Evolutionary conservation across 1,140 invertebrate species (phyloP), one percentile per base, ranked within the genome.

Genomic region (Meloidogyne hapla): DNA sequence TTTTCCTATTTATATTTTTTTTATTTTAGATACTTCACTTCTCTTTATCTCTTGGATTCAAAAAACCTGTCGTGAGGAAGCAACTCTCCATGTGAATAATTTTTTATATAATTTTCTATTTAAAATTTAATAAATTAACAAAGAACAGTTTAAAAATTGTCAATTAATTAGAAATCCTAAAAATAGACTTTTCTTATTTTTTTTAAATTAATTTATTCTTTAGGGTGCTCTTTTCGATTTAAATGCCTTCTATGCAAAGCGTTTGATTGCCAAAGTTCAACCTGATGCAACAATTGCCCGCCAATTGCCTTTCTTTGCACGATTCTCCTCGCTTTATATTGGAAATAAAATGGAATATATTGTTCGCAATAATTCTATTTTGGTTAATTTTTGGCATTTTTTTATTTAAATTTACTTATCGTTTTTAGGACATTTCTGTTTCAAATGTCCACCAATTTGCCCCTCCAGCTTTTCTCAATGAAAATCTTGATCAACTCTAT

Each of bases 171-270:
- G n/a, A n/a, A n/a, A n/a, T n/a, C n/a, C n/a, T n/a, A n/a, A n/a
- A n/a, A n/a, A n/a, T n/a, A n/a, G n/a, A n/a, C n/a, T n/a, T n/a
- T n/a, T n/a, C n/a, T n/a, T n/a, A n/a, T n/a, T n/a, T n/a, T n/a
- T n/a, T 23, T 3, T 18, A 66, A 13, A 5, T 13, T 21, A 66
- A 66, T 15, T 15, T 66, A 18, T 18, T 18, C 45, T 77, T 78
- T 33, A 78, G 75, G 77, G 77, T 18, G n/a, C 77, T 10, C 45
- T 78, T 38, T 78, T 78, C 23, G 77, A 78, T n/a, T 42, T 78
- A 18, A 78, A 78, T 42, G 77, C 77, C 13, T 78, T 80, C 26
- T 78, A 78, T 66, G 76, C 76, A 13, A 77, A 75, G 33, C 25
- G 76, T n/a, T 28, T 74, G 23, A 62, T 76, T 25, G 26, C 70